A percentile compares a stretch with the other conserved stretches of the same genome.
Conservation (phyloP, 2,888 invertebrate genomes). For the Uropetala carovei region DNA sequence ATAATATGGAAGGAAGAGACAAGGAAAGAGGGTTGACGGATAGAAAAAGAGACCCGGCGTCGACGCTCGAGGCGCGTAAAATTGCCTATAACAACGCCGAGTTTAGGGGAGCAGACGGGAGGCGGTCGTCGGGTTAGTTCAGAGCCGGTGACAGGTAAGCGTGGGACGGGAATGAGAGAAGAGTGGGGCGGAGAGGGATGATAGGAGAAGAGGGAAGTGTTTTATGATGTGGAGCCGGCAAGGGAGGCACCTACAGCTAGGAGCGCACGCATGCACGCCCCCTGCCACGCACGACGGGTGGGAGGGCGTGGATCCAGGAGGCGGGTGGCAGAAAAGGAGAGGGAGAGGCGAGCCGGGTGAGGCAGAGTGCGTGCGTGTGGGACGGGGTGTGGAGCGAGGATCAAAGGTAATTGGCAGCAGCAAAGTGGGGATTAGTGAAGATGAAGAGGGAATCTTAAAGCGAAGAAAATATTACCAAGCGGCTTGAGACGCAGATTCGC, state of each 20-base stretch:
- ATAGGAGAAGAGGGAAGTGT: conserved; percentile 27
- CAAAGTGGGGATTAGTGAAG: not conserved
- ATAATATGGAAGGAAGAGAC: not conserved
- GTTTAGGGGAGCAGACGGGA: not conserved
- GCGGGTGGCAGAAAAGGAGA: not conserved
- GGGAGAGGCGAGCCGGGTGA: too few species aligned
- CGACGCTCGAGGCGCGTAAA: conserved; percentile 31
- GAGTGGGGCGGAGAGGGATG: conserved; percentile 22
- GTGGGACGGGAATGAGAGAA: not conserved
- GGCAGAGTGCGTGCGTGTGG: too few species aligned
- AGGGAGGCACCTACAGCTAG: conserved; percentile 53
- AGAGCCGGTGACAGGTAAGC: not conserved
- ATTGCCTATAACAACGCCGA: conserved; percentile 18
- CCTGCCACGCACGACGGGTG: conserved; percentile 25
- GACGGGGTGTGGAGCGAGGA: not conserved
- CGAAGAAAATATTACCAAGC: too few species aligned
- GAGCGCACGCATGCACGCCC: not conserved
- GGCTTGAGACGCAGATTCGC: too few species aligned
- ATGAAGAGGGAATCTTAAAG: not conserved
- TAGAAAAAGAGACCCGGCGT: not conserved
- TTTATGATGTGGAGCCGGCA: conserved; percentile 46
- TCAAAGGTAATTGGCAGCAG: conserved; percentile 6
- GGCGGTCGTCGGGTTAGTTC: not conserved
- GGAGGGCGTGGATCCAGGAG: not conserved
- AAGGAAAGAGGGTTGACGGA: not conserved